A percentile compares a stretch with the other conserved stretches of the same genome.
Evolutionary conservation across 92 coral and sea anemone species (phyloP).

Genomic region (Pocillopora meandrina): DNA sequence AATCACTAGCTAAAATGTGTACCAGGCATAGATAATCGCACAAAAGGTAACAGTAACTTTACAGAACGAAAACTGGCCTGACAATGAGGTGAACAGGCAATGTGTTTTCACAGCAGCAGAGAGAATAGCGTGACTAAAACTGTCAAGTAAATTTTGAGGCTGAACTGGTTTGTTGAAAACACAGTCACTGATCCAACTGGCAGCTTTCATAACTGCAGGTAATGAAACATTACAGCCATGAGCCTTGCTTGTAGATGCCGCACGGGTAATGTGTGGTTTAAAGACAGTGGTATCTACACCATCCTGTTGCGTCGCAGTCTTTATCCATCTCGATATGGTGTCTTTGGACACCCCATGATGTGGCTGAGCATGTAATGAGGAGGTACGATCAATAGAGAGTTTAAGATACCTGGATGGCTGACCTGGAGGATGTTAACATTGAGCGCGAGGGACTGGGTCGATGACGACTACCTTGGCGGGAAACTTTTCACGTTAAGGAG

Average conservation of each 20-base stretch:
- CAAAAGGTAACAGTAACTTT: neutral
- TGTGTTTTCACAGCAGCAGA: slow-evolving; percentile 14
- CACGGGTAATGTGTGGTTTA: slow-evolving; percentile 65
- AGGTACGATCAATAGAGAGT: slow-evolving; percentile 46
- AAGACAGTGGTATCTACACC: slow-evolving; percentile 40
- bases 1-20: too few species aligned
- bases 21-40: too few species aligned
- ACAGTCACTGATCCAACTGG: slow-evolving; percentile 12
- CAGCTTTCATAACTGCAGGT: slow-evolving; percentile 9
- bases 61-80: slow-evolving; percentile 6
- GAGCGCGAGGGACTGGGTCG: too few species aligned
- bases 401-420: too few species aligned
- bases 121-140: slow-evolving; percentile 21
- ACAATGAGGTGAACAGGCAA: neutral
- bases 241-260: slow-evolving; percentile 61
- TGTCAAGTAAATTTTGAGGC: slow-evolving; percentile 6
- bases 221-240: slow-evolving; percentile 46
- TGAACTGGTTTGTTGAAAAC: slow-evolving; percentile 22
- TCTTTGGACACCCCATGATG: slow-evolving; percentile 33
- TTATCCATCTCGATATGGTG: slow-evolving; percentile 51
- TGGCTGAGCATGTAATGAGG: slow-evolving; percentile 21
- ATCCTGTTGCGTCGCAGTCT: slow-evolving; percentile 37
- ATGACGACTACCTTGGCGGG: too few species aligned
- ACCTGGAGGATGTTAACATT: too few species aligned
- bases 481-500: too few species aligned